Percentiles rank a stretch among this genome's conserved stretches.
Conservation (phyloP, 2,113 vertebrate genomes). For the Ellobius talpinus region DNA sequence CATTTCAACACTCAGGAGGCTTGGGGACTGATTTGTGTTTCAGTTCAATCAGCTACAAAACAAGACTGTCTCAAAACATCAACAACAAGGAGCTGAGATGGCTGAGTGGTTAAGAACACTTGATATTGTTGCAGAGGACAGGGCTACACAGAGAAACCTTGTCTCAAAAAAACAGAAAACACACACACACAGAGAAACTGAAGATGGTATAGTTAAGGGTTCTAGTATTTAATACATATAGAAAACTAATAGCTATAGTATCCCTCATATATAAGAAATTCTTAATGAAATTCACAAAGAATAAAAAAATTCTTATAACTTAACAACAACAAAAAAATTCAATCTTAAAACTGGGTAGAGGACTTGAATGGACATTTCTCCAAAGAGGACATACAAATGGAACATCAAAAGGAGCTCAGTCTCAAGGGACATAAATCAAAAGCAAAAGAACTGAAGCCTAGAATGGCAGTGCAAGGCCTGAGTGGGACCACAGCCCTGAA, state of each 20-base stretch:
- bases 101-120: background rate
- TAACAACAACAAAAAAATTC: background rate
- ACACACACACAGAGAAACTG: background rate
- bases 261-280: background rate
- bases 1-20: background rate
- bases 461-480: background rate
- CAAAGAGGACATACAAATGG: background rate
- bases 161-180: background rate
- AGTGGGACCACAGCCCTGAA: background rate
- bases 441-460: background rate
- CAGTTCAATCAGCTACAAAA: background rate
- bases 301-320: slow-evolving; percentile 3
- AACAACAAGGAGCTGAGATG: background rate
- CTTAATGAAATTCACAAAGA: background rate
- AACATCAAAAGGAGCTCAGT: background rate
- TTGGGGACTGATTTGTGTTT: background rate
- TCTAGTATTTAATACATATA: background rate
- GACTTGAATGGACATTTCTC: background rate
- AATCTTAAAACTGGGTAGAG: background rate
- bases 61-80: background rate
- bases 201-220: background rate
- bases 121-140: background rate
- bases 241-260: background rate
- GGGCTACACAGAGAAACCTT: background rate
- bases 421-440: background rate